Conservation (phyloP, 2,113 vertebrate species). For the Hymenochirus boettgeri region DNA sequence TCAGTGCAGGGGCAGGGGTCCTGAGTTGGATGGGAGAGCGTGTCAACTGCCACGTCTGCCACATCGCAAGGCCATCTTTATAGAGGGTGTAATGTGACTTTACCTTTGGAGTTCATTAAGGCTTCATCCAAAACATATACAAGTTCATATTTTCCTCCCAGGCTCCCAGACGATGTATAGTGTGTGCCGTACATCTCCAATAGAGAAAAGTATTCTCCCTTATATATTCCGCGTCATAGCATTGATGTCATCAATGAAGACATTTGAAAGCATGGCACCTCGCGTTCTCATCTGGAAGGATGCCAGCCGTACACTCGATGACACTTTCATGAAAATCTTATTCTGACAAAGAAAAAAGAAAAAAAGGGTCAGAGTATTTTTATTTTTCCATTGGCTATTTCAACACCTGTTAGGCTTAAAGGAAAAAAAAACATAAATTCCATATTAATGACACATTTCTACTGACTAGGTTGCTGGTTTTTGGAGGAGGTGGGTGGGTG, state of each 20-base stretch:
- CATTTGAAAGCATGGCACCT: slow-evolving; percentile 55
- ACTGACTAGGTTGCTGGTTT: too few species aligned
- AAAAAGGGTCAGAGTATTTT: too few species aligned
- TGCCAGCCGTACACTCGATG: slow-evolving; percentile 72
- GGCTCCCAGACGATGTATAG: slow-evolving; percentile 71
- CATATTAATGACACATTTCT: too few species aligned
- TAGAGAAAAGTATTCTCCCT: slow-evolving; percentile 83
- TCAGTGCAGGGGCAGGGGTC: too few species aligned
- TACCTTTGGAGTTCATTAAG: slow-evolving; percentile 58
- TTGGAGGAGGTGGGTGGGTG: too few species aligned
- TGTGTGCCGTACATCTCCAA: slow-evolving; percentile 89
- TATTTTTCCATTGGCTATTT: too few species aligned
- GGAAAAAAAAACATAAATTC: too few species aligned
- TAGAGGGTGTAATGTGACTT: too few species aligned
- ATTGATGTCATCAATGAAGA: slow-evolving; percentile 71
- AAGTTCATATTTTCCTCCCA: slow-evolving; percentile 83
- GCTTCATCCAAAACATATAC: slow-evolving; percentile 77
- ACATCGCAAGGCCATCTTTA: too few species aligned
- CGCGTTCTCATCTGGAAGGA: slow-evolving; percentile 73
- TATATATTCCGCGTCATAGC: slow-evolving; percentile 75
- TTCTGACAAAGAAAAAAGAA: slow-evolving; percentile 45
- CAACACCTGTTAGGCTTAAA: too few species aligned
- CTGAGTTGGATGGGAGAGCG: too few species aligned
- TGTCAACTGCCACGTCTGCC: too few species aligned
- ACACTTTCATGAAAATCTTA: slow-evolving; percentile 64